Conservation (phyloP, 2,113 vertebrate genomes). For the Ictalurus furcatus region DNA sequence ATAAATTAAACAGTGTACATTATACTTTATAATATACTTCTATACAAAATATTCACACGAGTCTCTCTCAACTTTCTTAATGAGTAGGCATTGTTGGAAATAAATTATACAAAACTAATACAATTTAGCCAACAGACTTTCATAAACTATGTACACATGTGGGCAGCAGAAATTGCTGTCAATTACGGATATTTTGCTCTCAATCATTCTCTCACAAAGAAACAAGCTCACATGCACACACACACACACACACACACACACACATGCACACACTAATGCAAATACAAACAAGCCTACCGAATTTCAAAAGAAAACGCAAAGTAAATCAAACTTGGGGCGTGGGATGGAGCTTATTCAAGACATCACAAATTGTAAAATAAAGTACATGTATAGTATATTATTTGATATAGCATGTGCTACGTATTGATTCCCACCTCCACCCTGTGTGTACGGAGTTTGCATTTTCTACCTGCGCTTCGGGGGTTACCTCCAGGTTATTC, state of each 20-base stretch:
- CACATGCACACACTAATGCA: neutral
- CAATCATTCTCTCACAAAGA: conserved; percentile 6
- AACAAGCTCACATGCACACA: neutral
- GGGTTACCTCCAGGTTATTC: too few relatives aligned
- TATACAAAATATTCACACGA: neutral
- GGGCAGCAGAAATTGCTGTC: conserved; percentile 39
- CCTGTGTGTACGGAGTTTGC: too few relatives aligned
- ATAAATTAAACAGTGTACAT: neutral
- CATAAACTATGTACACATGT: conserved; percentile 34
- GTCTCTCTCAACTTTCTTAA: conserved; percentile 4
- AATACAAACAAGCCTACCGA: neutral
- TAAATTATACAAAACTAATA: conserved; percentile 33
- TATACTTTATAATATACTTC: neutral
- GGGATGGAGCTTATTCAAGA: neutral
- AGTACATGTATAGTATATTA: neutral
- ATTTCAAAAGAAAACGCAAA: neutral
- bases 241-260: neutral
- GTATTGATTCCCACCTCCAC: too few relatives aligned
- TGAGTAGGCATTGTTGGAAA: neutral
- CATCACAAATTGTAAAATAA: too few relatives aligned
- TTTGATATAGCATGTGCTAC: neutral
- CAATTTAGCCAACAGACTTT: conserved; percentile 29
- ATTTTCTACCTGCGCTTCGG: too few relatives aligned
- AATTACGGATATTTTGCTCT: conserved; percentile 22
- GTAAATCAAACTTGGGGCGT: neutral